A percentile compares a stretch with the other conserved stretches of the same genome.
Evolutionary conservation across 2,113 vertebrate species (phyloP).

Genomic region (Variabilichromis moorii): DNA sequence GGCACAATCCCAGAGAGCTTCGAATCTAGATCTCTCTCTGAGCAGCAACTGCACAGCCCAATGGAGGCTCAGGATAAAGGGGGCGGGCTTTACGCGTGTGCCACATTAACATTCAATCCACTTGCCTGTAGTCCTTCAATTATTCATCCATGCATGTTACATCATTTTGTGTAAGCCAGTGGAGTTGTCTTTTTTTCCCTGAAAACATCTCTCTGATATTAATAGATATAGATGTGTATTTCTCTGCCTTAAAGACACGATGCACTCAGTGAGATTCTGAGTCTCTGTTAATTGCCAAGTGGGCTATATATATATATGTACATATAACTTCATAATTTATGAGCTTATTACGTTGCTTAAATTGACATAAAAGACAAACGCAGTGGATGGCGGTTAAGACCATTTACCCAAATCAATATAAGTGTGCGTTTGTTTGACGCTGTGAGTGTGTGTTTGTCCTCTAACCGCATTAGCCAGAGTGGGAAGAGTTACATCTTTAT

Average conservation of each 20-base stretch:
- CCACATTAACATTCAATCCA: slow-evolving; percentile 57
- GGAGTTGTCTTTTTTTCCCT: slow-evolving; percentile 5
- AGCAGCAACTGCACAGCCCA: slow-evolving; percentile 8
- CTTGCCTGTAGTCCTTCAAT: slow-evolving; percentile 61
- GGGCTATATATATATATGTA: not conserved
- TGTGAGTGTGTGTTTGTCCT: not conserved
- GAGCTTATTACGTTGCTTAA: slow-evolving; percentile 29
- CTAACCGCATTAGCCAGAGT: not conserved
- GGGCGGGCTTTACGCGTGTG: slow-evolving; percentile 24
- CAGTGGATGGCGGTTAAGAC: not conserved
- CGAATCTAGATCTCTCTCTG: slow-evolving; percentile 33
- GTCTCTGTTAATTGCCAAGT: slow-evolving; percentile 32
- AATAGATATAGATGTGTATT: slow-evolving; percentile 40
- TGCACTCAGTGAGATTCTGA: not conserved
- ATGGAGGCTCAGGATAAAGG: not conserved
- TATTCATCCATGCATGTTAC: slow-evolving; percentile 60
- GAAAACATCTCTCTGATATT: slow-evolving; percentile 27
- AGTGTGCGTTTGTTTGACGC: slow-evolving; percentile 19
- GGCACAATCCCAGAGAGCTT: slow-evolving; percentile 34
- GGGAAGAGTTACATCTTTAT: not conserved
- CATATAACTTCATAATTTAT: slow-evolving; percentile 28
- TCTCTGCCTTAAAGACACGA: slow-evolving; percentile 8
- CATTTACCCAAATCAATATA: slow-evolving; percentile 29
- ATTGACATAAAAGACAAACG: slow-evolving; percentile 16
- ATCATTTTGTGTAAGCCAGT: slow-evolving; percentile 48